Evolutionary conservation across 1,140 invertebrate genomes (phyloP).

Genomic region (Nephotettix cincticeps): DNA sequence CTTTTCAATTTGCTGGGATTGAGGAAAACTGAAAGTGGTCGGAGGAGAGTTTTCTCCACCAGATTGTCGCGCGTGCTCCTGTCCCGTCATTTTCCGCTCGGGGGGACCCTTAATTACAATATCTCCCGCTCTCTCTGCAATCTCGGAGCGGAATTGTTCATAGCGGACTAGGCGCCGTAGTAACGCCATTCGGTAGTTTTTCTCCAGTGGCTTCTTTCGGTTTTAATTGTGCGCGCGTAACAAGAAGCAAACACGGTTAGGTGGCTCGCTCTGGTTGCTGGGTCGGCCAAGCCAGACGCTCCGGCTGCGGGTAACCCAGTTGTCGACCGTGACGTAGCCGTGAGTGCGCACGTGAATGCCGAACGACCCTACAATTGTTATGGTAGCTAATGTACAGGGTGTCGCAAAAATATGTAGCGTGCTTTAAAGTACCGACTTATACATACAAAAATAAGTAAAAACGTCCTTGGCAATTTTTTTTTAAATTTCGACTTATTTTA

Average conservation of each 20-base stretch:
- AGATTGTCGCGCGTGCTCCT: neutral
- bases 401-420: too few relatives aligned
- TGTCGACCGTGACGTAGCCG: neutral
- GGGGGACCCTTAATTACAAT: neutral
- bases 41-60: neutral
- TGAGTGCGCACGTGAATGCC: too few relatives aligned
- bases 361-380: too few relatives aligned
- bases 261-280: neutral
- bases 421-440: too few relatives aligned
- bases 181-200: neutral
- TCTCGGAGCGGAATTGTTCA: neutral
- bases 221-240: neutral
- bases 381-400: too few relatives aligned
- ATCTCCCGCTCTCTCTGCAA: neutral
- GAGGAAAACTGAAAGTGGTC: neutral
- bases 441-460: too few relatives aligned
- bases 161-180: neutral
- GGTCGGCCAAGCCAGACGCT: neutral
- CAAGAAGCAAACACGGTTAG: slow-evolving; percentile 6
- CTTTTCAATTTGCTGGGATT: too few relatives aligned
- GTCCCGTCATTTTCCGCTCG: neutral
- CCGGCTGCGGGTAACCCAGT: neutral
- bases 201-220: neutral
- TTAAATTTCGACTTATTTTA: too few relatives aligned
- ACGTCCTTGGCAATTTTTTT: too few relatives aligned